Base-by-base conservation (phyloP, 2,797 vertebrate species). In the Chloroceryle amazona region DNA sequence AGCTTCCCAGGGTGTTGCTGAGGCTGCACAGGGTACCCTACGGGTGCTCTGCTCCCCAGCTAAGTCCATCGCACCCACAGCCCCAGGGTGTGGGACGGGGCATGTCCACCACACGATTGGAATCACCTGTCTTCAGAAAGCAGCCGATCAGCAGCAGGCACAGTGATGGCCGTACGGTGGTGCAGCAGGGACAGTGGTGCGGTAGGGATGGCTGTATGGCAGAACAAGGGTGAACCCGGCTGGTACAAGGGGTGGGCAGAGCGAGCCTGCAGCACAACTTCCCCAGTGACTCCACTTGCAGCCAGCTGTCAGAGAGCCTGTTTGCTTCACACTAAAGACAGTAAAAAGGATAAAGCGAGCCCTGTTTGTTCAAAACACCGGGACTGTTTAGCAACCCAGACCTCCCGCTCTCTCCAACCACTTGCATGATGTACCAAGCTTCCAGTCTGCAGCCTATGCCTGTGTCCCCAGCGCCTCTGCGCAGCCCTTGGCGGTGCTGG, bases 81-180 rank as follows among this genome's bases (percentile, higher is more conserved):
- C 18, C 52, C 51, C 1, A 1, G 51, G n/a, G 22, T 2, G 17
- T 23, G 20, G 15, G 10, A 4, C 29, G 55, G 44, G 42, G 4
- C 15, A 21, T 0, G 3, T 12, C 74, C 58, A 12, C 21, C 4
- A 2, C 2, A 6, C 0, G 2, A 3, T 1, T 3, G 28, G 41
- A 46, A 20, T 41, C 39, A 10, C 18, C 58, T 62, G 20, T 15
- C 42, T 51, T 68, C 51, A 16, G 41, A 37, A 57, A 68, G 76
- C 63, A 35, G 67, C 35, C 2, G 3, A 1, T 8, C 52, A 6
- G 54, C 39, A 31, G 46, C 44, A 44, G 83, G 31, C 35, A 18
- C 9, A 16, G 71, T 4, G 78, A 18, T 0, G 6, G 70, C 31
- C 0, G 3, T 3, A 11, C 6, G 20, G 54, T 11, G 23, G 33